These are phyloP conservation scores for Sterrhoptilus dennistouni DNA, from an alignment of 2,113 vertebrate species.

Conservation along the genomic window DNA sequence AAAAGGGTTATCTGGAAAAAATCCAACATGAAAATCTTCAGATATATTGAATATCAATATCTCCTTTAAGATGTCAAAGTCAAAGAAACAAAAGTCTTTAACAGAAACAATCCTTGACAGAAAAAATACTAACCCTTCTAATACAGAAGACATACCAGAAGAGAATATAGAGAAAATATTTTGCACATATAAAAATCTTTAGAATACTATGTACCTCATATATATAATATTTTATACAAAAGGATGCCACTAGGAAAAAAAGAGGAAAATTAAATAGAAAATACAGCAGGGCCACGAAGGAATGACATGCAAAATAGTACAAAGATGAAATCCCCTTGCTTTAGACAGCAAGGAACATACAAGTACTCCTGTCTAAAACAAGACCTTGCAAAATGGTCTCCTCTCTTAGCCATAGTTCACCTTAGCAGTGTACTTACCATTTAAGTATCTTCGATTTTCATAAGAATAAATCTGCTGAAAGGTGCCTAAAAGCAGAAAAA, in stretches of 20 bases:
- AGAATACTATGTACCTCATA: background rate
- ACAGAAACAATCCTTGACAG: background rate
- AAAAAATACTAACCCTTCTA: background rate
- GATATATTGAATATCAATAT: background rate
- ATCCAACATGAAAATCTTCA: background rate
- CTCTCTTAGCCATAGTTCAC: background rate
- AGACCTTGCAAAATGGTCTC: background rate
- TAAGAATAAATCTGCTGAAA: background rate
- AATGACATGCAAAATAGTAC: background rate
- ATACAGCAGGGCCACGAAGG: background rate
- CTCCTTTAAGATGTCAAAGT: background rate
- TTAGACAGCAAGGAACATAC: background rate
- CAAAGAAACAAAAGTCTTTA: background rate
- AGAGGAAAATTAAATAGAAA: background rate
- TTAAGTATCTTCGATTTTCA: background rate
- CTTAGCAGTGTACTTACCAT: background rate
- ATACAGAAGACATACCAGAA: background rate
- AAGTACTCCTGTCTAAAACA: background rate
- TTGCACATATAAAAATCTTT: background rate
- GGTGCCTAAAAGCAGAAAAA: background rate
- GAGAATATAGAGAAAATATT: background rate
- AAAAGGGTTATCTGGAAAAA: background rate
- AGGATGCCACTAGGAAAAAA: background rate
- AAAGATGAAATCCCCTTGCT: background rate
- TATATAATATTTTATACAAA: background rate